These are phyloP conservation scores for Sinocyclocheilus grahami DNA, from an alignment of 2,113 vertebrate genomes.

Conservation along the genomic window DNA sequence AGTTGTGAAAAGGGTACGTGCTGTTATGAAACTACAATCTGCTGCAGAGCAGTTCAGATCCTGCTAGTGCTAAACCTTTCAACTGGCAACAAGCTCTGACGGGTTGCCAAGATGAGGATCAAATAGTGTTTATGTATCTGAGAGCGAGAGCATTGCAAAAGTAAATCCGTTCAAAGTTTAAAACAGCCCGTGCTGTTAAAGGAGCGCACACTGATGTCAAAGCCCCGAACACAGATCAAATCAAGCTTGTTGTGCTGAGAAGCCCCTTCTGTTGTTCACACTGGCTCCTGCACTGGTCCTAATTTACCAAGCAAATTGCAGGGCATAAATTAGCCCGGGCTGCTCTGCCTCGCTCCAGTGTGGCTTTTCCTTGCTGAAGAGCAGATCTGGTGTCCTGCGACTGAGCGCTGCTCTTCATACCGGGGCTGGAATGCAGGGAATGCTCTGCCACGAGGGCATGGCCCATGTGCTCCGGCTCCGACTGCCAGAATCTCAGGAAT, in stretches of 20 bases:
- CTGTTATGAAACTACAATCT: background rate
- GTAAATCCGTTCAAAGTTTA: background rate
- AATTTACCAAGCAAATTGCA: constrained; percentile 75
- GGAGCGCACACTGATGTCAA: background rate
- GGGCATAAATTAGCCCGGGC: constrained; percentile 72
- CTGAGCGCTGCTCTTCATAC: constrained; percentile 66
- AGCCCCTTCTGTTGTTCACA: constrained; percentile 64
- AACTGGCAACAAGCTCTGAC: background rate
- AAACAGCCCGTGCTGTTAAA: background rate
- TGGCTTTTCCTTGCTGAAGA: constrained; percentile 83
- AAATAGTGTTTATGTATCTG: background rate
- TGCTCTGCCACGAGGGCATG: constrained; percentile 61
- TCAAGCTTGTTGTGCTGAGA: background rate
- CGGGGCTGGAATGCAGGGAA: constrained; percentile 76
- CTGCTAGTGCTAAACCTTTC: background rate
- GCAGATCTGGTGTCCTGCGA: constrained; percentile 79
- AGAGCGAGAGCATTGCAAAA: background rate
- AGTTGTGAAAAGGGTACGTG: background rate
- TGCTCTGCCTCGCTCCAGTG: constrained; percentile 75
- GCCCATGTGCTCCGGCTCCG: constrained; percentile 62
- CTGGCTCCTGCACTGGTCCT: constrained; percentile 72
- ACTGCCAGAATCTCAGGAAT: constrained; percentile 79
- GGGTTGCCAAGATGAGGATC: background rate
- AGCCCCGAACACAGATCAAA: background rate
- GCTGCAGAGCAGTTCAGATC: background rate